Evolutionary conservation across 2,113 vertebrate genomes (phyloP), one percentile per base, ranked within the genome.

Genomic region (Campylomormyrus numenius): DNA sequence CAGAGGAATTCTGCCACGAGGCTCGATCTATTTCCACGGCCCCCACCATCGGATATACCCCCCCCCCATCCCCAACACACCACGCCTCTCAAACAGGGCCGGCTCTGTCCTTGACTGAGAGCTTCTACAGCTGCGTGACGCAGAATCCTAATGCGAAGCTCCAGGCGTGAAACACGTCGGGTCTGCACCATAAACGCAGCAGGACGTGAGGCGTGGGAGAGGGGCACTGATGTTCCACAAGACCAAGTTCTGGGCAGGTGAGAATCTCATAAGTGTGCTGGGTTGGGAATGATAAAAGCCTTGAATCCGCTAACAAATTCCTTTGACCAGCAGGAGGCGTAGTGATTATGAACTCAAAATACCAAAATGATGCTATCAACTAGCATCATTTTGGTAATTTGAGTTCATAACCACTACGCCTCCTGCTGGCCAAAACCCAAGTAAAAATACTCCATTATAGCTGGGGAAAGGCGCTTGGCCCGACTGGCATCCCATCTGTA

Each of bases 21-120:
- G 90, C 90, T 90, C 90, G 91, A 92, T 91, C 89, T 90, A 91
- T 95, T 94, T 92, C 92, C 90, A 92, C 90, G 58, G 87, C 92
- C 90, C 90, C 92, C 92, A 93, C 92, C 93, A 91, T 87, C 88
- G 86, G 93, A 94, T 94, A 91, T 83, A 93, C 0, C 88, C 0
- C 88, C 88, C 62, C 92, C 91, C 87, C 83, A 45, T 56, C 87
- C 91, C 91, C 91, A 58, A 91, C 92, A 88, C 70, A 1, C 74
- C 85, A 45, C 10, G 1, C 88, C 42, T 53, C 66, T 52, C n/a
- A 49, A 90, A 87, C 87, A 3, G 88, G 87, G 91, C 88, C 35
- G 13, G 53, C 89, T 85, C 88, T 91, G 91, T 92, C 94, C 92
- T 93, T 93, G 92, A 90, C n/a, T 88, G 92, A 48, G 24, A 9